Base-by-base conservation (phyloP, 1,140 invertebrate species). In the Pteromalus puparum region DNA sequence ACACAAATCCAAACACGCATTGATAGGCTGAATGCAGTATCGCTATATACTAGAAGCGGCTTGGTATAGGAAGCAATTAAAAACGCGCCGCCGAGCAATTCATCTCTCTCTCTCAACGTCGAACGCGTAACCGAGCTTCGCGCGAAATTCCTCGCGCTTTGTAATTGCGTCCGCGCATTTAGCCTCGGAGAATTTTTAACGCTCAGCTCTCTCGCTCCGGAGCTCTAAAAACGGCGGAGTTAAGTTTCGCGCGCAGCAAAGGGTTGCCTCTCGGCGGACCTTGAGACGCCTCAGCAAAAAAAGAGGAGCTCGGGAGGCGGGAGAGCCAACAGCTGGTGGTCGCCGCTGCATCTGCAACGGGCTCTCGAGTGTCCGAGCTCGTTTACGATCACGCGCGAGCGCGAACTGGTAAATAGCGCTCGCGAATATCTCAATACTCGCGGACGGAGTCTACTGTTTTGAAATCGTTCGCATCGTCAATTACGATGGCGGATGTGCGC, bases 311-410 rank as follows among this genome's bases (percentile, higher is more conserved):
- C n/a, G 18, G 24, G 24, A 61, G 75, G 26, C 7, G 21, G 74
- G 38, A 42, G 68, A 73, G 75, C 77, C 78, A 76, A 72, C 83
- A 85, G 83, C 83, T 85, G 83, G 83, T 85, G 83, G 61, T 85
- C 76, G 76, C 67, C 13, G 53, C 24, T 77, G 61, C 75, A 83
- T 77, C 46, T 75, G 81, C 81, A 30, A 30, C 34, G 42, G 24
- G 26, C 28, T 30, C 67, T 82, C 81, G 74, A 76, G 77, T 76
- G 73, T 76, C 81, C 42, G 75, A 42, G 18, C 67, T 70, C 65
- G 72, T 77, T 72, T 83, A 83, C 82, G 82, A 83, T 83, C 24
- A 26, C 24, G 34, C 18, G 2, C 24, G 1, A 24, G 34, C 4
- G 42, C 21, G 34, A 67, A 4, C 2, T 0, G 38, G 18, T 13